Evolutionary conservation across 2,797 vertebrate genomes (phyloP).

Genomic region (Sciurus carolinensis): DNA sequence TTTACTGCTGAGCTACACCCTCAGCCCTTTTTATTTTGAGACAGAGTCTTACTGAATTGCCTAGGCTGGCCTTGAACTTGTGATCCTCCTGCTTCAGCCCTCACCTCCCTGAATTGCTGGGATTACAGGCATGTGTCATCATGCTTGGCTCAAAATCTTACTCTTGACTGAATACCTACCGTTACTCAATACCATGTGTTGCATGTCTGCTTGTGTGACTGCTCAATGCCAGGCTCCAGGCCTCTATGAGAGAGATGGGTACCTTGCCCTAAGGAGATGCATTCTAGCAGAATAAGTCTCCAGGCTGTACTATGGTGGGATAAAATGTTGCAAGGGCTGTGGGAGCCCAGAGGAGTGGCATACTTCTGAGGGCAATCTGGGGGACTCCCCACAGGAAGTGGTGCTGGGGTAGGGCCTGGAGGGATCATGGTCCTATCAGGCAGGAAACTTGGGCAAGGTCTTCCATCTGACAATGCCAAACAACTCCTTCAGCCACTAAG

Average conservation of each 20-base stretch:
- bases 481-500: neutral
- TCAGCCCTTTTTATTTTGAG: neutral
- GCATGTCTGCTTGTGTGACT: neutral
- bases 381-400: neutral
- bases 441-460: neutral
- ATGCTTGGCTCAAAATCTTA: neutral
- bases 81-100: neutral
- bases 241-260: neutral
- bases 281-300: neutral
- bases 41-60: neutral
- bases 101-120: neutral
- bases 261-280: neutral
- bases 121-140: neutral
- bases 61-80: neutral
- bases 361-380: neutral
- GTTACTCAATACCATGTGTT: neutral
- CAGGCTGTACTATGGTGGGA: neutral
- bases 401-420: neutral
- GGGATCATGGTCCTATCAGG: no score
- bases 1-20: no score
- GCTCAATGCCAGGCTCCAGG: neutral
- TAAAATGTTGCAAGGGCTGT: neutral
- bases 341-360: neutral
- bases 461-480: neutral
- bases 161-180: neutral